These are phyloP conservation scores for Lagria hirta DNA, from an alignment of 2,888 invertebrate species.

Conservation along the genomic window DNA sequence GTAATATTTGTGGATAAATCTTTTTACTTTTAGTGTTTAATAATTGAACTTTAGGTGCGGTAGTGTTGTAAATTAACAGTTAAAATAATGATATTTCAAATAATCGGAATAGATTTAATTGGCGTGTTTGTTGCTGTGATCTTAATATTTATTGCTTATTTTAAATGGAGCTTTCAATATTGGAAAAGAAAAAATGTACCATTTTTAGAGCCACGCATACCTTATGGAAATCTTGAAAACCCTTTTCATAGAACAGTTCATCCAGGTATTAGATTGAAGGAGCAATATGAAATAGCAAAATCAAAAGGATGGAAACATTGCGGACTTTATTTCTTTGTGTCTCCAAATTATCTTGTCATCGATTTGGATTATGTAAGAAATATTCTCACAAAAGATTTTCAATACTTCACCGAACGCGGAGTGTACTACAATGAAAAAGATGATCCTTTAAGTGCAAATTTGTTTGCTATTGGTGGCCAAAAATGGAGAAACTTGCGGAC, in stretches of 20 bases:
- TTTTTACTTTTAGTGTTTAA: too few species aligned
- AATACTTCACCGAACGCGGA: conserved; percentile 62
- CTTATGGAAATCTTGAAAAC: conserved; percentile 12
- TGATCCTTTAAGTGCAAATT: conserved; percentile 60
- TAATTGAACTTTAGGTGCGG: too few species aligned
- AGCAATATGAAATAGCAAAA: conserved; percentile 25
- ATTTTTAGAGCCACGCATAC: conserved; percentile 7
- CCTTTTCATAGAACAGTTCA: background rate
- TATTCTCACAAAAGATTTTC: conserved; percentile 62
- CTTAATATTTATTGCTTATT: conserved; percentile 2
- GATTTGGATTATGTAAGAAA: conserved; percentile 43
- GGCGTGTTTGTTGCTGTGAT: background rate
- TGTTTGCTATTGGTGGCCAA: conserved; percentile 59
- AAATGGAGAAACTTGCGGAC: conserved; percentile 62
- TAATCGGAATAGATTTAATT: too few species aligned
- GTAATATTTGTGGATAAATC: too few species aligned
- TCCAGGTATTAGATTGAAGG: background rate
- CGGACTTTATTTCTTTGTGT: conserved; percentile 51
- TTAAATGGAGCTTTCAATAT: conserved; percentile 12
- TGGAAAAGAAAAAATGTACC: conserved; percentile 13
- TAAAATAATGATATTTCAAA: too few species aligned
- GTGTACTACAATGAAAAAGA: conserved; percentile 59
- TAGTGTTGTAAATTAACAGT: too few species aligned
- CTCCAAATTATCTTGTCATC: conserved; percentile 38
- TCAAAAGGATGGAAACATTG: conserved; percentile 18